Percentiles rank a stretch among this genome's conserved stretches.
Conservation (phyloP, 2,888 invertebrate species). For the Agrotis ipsilon region DNA sequence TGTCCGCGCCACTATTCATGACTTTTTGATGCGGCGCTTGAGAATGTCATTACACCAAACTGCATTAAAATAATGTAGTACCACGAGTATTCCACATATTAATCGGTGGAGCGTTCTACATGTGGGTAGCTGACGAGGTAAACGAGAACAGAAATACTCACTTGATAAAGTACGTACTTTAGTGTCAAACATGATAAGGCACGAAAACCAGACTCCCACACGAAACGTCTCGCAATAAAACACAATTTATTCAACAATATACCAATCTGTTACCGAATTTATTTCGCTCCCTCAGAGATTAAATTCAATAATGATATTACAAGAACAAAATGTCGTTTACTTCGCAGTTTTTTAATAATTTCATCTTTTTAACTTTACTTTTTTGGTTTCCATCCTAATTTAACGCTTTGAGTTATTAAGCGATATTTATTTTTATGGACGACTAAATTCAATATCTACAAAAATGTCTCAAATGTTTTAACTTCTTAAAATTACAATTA, state of each 20-base stretch:
- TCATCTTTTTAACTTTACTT: conserved; percentile 7
- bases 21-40: no score
- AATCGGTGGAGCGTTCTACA: no score
- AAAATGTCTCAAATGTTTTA: neutral
- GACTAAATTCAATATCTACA: conserved; percentile 10
- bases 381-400: conserved; percentile 31
- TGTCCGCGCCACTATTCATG: no score
- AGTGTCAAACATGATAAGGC: conserved; percentile 32
- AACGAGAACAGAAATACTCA: conserved; percentile 21
- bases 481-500: conserved; percentile 13
- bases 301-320: conserved; percentile 20
- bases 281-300: conserved; percentile 15
- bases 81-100: no score
- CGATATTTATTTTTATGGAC: neutral
- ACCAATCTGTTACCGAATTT: conserved; percentile 24
- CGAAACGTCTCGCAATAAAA: conserved; percentile 16
- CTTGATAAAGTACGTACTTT: conserved; percentile 27
- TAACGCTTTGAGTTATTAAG: conserved; percentile 11
- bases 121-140: neutral
- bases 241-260: conserved; percentile 25
- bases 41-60: no score
- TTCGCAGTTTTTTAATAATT: conserved; percentile 7
- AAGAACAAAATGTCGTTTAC: conserved; percentile 16
- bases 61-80: no score
- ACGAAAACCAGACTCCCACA: conserved; percentile 21